A percentile compares a stretch with the other conserved stretches of the same genome.
Evolutionary conservation across 92 coral and sea anemone species (phyloP).

Genomic region (Phymanthus crucifer): DNA sequence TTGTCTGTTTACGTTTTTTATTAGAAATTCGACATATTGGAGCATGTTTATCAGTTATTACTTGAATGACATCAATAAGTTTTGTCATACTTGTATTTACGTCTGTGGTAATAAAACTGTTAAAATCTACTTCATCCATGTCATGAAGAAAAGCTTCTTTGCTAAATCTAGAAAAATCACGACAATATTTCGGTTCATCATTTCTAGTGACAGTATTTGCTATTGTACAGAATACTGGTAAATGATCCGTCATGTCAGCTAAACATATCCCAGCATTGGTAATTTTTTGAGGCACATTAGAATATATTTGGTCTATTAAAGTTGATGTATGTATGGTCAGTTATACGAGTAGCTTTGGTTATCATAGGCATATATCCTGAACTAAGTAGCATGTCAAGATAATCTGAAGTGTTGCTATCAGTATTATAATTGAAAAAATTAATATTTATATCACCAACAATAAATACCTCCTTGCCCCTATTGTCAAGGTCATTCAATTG

Average conservation of each 20-base stretch:
- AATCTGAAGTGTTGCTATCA: slow-evolving; percentile 35
- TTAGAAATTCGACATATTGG: too few relatives aligned
- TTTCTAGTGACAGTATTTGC: slow-evolving; percentile 30
- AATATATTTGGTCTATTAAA: slow-evolving; percentile 57
- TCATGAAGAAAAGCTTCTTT: slow-evolving; percentile 45
- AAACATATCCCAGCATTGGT: slow-evolving; percentile 58
- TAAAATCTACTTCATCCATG: slow-evolving; percentile 42
- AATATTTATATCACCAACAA: slow-evolving; percentile 31
- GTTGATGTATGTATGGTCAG: slow-evolving; percentile 51
- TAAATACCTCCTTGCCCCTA: slow-evolving; percentile 26
- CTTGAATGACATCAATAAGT: slow-evolving; percentile 18
- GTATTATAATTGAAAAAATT: slow-evolving; percentile 29
- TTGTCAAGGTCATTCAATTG: slow-evolving; percentile 20
- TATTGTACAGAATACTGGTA: slow-evolving; percentile 56
- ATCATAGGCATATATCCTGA: slow-evolving; percentile 32
- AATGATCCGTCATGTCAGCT: slow-evolving; percentile 61
- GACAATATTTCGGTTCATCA: slow-evolving; percentile 37
- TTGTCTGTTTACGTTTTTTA: too few relatives aligned
- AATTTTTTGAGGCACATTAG: slow-evolving; percentile 54
- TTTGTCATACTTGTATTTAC: slow-evolving; percentile 42
- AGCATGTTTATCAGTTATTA: too few relatives aligned
- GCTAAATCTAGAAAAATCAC: slow-evolving; percentile 57
- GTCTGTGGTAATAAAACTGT: slow-evolving; percentile 19
- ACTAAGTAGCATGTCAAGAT: slow-evolving; percentile 29
- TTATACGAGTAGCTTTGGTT: slow-evolving; percentile 38